Conservation (phyloP, 1,140 invertebrate species). For the Contarinia nasturtii region DNA sequence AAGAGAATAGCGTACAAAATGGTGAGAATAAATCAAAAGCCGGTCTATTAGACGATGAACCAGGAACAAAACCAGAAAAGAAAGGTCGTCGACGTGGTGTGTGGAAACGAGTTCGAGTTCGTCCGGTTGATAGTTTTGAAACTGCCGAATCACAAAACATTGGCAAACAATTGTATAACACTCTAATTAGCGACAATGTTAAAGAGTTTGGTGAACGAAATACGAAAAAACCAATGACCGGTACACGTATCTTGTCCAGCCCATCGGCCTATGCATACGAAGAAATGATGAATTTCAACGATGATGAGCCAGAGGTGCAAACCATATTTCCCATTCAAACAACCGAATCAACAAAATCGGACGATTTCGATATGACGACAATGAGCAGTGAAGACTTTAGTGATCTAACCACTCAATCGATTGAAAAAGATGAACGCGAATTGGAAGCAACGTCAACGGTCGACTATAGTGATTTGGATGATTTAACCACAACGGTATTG, state of each 20-base stretch:
- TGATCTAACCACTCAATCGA: too few species aligned
- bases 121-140: slow-evolving; percentile 39
- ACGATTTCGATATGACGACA: too few species aligned
- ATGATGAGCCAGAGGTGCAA: background rate
- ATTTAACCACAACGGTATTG: too few species aligned
- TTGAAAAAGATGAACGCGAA: background rate
- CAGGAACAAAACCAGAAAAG: background rate
- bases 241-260: slow-evolving; percentile 6
- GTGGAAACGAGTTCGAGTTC: slow-evolving; percentile 40
- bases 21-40: too few species aligned
- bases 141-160: slow-evolving; percentile 42
- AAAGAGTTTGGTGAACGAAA: background rate
- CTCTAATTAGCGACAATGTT: slow-evolving; percentile 5
- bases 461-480: too few species aligned
- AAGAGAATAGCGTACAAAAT: too few species aligned
- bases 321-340: background rate
- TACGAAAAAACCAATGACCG: slow-evolving; percentile 6
- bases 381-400: too few species aligned
- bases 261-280: slow-evolving; percentile 11
- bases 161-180: slow-evolving; percentile 17
- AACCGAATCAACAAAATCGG: too few species aligned
- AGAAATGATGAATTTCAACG: background rate
- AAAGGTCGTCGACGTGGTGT: slow-evolving; percentile 25
- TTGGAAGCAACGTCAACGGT: background rate
- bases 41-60: background rate